Conservation (phyloP, 2,888 invertebrate genomes). For the Eutolmus rufibarbis region DNA sequence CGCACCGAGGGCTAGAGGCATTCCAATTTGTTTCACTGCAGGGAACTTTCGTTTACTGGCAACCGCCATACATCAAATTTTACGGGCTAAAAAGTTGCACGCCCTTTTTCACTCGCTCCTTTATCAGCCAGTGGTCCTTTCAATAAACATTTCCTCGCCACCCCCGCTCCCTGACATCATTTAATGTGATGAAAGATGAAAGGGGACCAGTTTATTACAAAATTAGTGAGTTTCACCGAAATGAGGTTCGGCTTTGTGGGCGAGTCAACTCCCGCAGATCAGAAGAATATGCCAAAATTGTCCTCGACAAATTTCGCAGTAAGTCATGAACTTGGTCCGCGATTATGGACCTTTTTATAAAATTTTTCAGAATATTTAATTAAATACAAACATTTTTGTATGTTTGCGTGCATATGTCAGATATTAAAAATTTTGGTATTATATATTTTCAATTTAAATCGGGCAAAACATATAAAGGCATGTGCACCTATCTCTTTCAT, state of each 20-base stretch:
- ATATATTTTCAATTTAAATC: no score
- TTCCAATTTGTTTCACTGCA: constrained; percentile 43
- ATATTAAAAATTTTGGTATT: no score
- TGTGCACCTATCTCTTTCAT: no score
- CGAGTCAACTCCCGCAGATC: neutral
- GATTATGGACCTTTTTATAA: neutral
- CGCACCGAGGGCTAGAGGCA: constrained; percentile 9
- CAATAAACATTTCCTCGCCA: neutral
- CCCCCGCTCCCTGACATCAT: neutral
- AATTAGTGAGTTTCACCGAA: constrained; percentile 33
- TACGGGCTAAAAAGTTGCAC: constrained; percentile 21
- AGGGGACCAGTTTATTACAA: constrained; percentile 38
- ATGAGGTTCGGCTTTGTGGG: neutral
- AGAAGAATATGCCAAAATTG: neutral
- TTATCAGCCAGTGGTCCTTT: neutral
- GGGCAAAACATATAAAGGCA: no score
- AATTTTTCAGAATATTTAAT: neutral
- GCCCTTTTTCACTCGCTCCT: neutral
- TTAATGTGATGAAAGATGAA: constrained; percentile 26
- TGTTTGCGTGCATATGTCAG: neutral
- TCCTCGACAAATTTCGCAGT: neutral
- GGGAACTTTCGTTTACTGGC: constrained; percentile 25
- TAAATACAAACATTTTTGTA: neutral
- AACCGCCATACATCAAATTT: constrained; percentile 27
- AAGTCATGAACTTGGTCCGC: neutral